Percentiles rank a stretch among this genome's conserved stretches.
Evolutionary conservation across 2,797 vertebrate genomes (phyloP).

Genomic region (Enteromius thamalakanensis): DNA sequence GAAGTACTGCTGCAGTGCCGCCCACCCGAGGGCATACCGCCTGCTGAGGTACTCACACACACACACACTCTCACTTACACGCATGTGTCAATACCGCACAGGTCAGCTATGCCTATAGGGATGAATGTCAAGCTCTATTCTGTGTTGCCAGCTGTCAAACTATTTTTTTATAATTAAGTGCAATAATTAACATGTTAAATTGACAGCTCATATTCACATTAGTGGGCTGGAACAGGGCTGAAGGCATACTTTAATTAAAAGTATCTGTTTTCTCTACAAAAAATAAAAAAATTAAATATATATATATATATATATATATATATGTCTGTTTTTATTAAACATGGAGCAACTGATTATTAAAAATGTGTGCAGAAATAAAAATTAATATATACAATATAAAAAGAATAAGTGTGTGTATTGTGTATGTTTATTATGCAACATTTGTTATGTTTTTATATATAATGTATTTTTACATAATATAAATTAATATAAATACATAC

Average conservation of each 20-base stretch:
- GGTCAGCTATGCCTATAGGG: conserved; percentile 19
- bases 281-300: too few species aligned
- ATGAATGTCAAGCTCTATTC: conserved; percentile 2
- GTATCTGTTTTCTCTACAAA: not conserved
- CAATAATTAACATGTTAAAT: not conserved
- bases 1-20: conserved; percentile 95
- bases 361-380: too few species aligned
- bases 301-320: too few species aligned
- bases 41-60: conserved; percentile 83
- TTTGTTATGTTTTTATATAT: not conserved
- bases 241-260: not conserved
- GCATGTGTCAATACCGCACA: not conserved
- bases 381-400: too few species aligned
- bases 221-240: not conserved
- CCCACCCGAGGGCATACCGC: conserved; percentile 93
- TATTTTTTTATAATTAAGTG: not conserved
- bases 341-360: not conserved
- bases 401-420: not conserved
- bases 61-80: not conserved
- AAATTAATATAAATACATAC: not conserved
- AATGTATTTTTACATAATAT: not conserved
- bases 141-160: not conserved
- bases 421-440: not conserved
- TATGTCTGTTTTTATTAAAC: not conserved
- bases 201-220: not conserved